These are phyloP conservation scores for Philaenus spumarius DNA, from an alignment of 1,140 invertebrate species.

Conservation along the genomic window DNA sequence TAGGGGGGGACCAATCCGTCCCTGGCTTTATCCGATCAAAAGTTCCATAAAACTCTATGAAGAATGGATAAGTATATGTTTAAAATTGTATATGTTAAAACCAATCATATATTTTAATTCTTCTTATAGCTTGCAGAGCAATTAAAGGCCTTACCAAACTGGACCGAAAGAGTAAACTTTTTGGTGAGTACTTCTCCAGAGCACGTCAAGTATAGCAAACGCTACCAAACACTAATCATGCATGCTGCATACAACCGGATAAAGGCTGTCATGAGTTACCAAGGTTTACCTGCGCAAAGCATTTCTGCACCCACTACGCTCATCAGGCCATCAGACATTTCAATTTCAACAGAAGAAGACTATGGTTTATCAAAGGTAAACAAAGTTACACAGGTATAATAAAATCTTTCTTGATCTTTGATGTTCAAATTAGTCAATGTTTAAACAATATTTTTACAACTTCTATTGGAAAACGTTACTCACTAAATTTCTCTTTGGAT, in stretches of 20 bases:
- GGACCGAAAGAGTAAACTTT: slow-evolving; percentile 38
- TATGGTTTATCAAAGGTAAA: slow-evolving; percentile 54
- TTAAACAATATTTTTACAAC: no score
- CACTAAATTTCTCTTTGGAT: no score
- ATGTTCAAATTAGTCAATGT: no score
- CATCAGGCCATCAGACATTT: slow-evolving; percentile 50
- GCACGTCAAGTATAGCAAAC: slow-evolving; percentile 22
- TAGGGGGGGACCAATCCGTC: no score
- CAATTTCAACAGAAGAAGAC: slow-evolving; percentile 48
- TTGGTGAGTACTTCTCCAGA: slow-evolving; percentile 27
- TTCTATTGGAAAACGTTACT: no score
- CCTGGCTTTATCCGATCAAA: no score
- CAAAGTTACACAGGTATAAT: no score
- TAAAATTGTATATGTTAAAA: no score
- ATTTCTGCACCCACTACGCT: slow-evolving; percentile 53
- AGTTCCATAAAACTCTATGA: no score
- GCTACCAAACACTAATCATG: slow-evolving; percentile 25
- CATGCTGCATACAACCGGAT: slow-evolving; percentile 48
- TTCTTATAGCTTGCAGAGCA: slow-evolving; percentile 36
- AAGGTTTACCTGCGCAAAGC: slow-evolving; percentile 27
- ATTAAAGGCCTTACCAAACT: slow-evolving; percentile 37
- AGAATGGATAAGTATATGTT: no score
- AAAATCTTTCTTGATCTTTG: no score
- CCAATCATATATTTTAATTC: slow-evolving; percentile 5
- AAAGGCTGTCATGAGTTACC: slow-evolving; percentile 46